These are phyloP conservation scores for Shinisaurus crocodilurus DNA, from an alignment of 2,113 vertebrate genomes.

Conservation along the genomic window DNA sequence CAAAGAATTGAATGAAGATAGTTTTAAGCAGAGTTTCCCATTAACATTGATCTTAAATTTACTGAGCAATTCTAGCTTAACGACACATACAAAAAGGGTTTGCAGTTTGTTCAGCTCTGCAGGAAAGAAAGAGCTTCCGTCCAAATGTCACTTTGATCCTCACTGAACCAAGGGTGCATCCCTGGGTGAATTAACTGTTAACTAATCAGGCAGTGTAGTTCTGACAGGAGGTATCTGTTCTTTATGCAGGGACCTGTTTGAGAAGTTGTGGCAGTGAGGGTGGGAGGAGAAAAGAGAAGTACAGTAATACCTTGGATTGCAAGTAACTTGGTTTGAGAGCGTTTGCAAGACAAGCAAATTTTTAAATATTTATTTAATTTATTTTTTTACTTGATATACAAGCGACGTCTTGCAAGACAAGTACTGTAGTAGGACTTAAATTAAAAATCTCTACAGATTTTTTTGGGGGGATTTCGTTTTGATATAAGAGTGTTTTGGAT, in stretches of 20 bases:
- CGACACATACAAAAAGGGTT: background rate
- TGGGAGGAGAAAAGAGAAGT: background rate
- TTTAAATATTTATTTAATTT: no score
- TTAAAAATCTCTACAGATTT: no score
- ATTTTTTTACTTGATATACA: no score
- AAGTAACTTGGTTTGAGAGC: no score
- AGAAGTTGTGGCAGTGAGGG: background rate
- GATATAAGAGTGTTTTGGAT: no score
- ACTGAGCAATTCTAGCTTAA: slow-evolving; percentile 2
- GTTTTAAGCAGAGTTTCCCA: background rate
- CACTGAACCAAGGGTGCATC: slow-evolving; percentile 8
- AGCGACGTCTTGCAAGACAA: no score
- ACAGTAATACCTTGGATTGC: no score
- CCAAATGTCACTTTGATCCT: slow-evolving; percentile 18
- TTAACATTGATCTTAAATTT: slow-evolving; percentile 1
- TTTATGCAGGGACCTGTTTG: background rate
- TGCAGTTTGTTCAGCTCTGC: background rate
- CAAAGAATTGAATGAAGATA: background rate
- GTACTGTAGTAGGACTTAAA: no score
- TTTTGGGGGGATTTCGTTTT: no score
- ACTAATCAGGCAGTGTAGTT: background rate
- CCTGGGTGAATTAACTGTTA: background rate
- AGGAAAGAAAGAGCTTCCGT: slow-evolving; percentile 9
- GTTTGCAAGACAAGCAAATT: no score
- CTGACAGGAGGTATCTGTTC: slow-evolving; percentile 1